Evolutionary conservation across 1,140 invertebrate genomes (phyloP).

Genomic region (Theocolax elegans): DNA sequence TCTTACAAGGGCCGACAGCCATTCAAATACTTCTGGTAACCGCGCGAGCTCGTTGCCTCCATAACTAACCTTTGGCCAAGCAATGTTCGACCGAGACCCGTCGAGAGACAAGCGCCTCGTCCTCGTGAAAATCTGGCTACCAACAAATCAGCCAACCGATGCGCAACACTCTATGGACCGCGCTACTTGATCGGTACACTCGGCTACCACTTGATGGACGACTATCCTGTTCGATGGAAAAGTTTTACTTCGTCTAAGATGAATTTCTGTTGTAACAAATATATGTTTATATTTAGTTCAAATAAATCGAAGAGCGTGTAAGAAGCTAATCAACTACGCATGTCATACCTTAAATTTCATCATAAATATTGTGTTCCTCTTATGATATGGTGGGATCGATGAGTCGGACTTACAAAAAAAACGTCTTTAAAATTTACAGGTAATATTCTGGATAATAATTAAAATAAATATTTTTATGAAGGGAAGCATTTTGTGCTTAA

Average conservation of each 20-base stretch:
- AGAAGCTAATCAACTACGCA: too few relatives aligned
- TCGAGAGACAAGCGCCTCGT: not conserved
- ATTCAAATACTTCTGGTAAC: conserved; percentile 66
- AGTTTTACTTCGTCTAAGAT: not conserved
- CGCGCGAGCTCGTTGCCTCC: conserved; percentile 56
- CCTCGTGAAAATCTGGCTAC: not conserved
- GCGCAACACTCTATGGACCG: not conserved
- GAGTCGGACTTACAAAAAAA: too few relatives aligned
- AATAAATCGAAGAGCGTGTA: too few relatives aligned
- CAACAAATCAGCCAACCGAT: not conserved
- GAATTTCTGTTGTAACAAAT: too few relatives aligned
- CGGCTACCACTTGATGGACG: not conserved
- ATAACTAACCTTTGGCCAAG: conserved; percentile 65
- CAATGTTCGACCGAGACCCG: not conserved
- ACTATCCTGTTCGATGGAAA: not conserved
- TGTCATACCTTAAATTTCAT: too few relatives aligned
- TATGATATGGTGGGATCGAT: too few relatives aligned
- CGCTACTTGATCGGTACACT: not conserved
- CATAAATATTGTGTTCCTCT: too few relatives aligned
- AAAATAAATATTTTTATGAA: too few relatives aligned
- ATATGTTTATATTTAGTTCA: too few relatives aligned
- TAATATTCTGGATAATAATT: too few relatives aligned
- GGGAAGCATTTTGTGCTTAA: too few relatives aligned
- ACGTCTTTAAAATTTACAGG: too few relatives aligned
- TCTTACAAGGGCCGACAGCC: conserved; percentile 66